Conservation (phyloP, 2,797 vertebrate species). For the Peromyscus aztecus region DNA sequence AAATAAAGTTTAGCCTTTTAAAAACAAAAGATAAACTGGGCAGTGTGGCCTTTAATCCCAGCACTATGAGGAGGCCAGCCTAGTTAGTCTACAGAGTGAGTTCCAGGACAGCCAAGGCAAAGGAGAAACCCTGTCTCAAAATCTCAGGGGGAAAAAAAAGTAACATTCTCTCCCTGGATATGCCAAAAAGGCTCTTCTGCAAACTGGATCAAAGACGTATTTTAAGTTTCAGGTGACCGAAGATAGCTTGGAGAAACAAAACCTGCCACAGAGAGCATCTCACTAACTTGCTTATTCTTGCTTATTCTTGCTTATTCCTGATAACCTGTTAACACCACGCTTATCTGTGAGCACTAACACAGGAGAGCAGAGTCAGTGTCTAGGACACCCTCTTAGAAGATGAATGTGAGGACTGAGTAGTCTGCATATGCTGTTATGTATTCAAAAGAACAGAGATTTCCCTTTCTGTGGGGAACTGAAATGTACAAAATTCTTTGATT, state of each 20-base stretch:
- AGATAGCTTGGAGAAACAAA: not conserved
- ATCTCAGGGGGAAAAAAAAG: not conserved
- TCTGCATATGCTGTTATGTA: not conserved
- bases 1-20: slow-evolving; percentile 20
- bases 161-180: not conserved
- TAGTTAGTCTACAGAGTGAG: not conserved
- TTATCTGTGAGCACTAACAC: not conserved
- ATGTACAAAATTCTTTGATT: slow-evolving; percentile 5
- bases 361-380: not conserved
- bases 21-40: not conserved
- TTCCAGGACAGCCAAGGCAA: not conserved
- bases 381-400: not conserved
- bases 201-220: not conserved
- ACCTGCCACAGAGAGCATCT: not conserved
- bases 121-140: not conserved
- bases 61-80: not conserved
- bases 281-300: too few relatives aligned
- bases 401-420: not conserved
- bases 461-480: not conserved
- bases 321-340: not conserved
- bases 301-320: too few relatives aligned
- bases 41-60: not conserved
- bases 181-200: not conserved
- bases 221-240: not conserved
- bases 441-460: not conserved